Conservation (phyloP, 2,888 invertebrate genomes). For the Melieria omissa region DNA sequence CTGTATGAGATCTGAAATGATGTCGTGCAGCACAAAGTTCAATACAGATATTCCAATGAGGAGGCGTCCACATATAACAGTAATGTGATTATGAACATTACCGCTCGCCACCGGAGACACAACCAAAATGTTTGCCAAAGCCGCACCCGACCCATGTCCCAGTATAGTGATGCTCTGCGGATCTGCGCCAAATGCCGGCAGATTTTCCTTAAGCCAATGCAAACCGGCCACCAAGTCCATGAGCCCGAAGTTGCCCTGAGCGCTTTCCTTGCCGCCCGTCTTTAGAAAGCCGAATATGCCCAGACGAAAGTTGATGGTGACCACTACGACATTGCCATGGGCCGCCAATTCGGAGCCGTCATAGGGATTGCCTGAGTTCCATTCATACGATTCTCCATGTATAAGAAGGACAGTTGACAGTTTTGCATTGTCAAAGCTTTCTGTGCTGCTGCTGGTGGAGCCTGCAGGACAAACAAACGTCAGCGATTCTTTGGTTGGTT, state of each 20-base stretch:
- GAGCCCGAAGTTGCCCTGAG: slow-evolving; percentile 90
- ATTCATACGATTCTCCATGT: slow-evolving; percentile 95
- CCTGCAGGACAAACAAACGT: slow-evolving; percentile 24
- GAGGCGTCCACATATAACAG: background rate
- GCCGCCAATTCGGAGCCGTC: slow-evolving; percentile 96
- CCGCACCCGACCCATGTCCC: slow-evolving; percentile 97
- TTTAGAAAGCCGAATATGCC: slow-evolving; percentile 91
- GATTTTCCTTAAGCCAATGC: slow-evolving; percentile 95
- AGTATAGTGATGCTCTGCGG: slow-evolving; percentile 91
- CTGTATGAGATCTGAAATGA: slow-evolving; percentile 82
- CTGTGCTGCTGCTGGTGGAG: slow-evolving; percentile 38
- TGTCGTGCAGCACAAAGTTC: no score
- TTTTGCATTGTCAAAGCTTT: slow-evolving; percentile 37
- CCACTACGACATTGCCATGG: slow-evolving; percentile 88
- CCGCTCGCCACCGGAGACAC: slow-evolving; percentile 96
- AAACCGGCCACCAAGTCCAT: slow-evolving; percentile 95
- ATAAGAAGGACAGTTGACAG: slow-evolving; percentile 89
- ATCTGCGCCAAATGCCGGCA: slow-evolving; percentile 95
- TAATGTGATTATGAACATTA: slow-evolving; percentile 63
- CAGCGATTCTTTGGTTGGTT: background rate
- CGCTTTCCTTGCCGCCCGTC: slow-evolving; percentile 88
- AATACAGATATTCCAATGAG: no score
- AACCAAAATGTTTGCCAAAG: slow-evolving; percentile 94
- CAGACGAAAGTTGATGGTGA: slow-evolving; percentile 91
- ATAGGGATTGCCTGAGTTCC: slow-evolving; percentile 97